These are phyloP conservation scores for Gymnoscelis rufifasciata DNA, from an alignment of 2,888 invertebrate genomes.

Conservation along the genomic window DNA sequence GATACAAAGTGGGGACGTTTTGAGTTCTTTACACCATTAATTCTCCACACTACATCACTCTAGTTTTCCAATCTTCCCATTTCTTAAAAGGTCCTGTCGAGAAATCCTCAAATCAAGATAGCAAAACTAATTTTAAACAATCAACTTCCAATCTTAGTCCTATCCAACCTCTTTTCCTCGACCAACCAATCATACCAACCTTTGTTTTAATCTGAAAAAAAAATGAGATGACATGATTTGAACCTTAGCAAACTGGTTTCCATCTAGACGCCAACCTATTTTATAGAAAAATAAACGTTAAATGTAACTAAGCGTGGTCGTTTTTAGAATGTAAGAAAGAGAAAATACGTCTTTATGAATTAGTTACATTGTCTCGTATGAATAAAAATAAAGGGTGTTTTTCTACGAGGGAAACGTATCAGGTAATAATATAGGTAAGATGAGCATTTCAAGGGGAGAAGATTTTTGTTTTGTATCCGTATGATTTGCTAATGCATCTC, in stretches of 20 bases:
- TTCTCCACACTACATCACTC: too few species aligned
- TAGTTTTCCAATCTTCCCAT: too few species aligned
- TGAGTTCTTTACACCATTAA: too few species aligned
- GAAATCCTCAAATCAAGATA: too few species aligned
- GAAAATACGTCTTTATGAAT: conserved; percentile 16
- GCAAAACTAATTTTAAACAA: too few species aligned
- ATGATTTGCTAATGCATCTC: conserved; percentile 34
- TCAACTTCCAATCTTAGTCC: too few species aligned
- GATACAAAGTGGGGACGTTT: too few species aligned
- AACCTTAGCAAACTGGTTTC: background rate
- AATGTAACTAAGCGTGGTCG: background rate
- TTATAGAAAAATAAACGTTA: background rate
- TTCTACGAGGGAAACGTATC: conserved; percentile 59
- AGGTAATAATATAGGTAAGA: conserved; percentile 60
- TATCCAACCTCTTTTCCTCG: too few species aligned
- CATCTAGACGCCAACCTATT: background rate
- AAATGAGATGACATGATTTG: too few species aligned
- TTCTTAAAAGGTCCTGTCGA: too few species aligned
- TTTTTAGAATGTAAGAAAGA: background rate
- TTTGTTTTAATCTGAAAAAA: too few species aligned
- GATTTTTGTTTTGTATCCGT: conserved; percentile 45
- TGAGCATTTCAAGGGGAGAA: conserved; percentile 50
- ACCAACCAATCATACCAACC: too few species aligned
- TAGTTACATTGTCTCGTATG: conserved; percentile 32
- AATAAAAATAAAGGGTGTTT: conserved; percentile 63